Percentiles rank a stretch among this genome's conserved stretches.
These are phyloP conservation scores for human DNA, from an alignment of 2,113 vertebrate species.

Conservation along the genomic window DNA sequence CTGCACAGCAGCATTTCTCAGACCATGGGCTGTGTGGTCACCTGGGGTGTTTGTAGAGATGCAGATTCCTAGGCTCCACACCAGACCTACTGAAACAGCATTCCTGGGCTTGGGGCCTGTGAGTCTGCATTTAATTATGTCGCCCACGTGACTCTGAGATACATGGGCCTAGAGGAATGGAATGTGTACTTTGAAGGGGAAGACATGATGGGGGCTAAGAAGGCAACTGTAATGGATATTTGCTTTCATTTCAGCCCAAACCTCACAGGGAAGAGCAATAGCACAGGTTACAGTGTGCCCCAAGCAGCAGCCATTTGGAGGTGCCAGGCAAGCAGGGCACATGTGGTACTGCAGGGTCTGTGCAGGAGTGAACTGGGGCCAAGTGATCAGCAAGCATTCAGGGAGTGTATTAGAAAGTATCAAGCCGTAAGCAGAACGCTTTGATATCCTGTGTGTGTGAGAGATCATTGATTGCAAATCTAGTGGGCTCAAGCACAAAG, in stretches of 20 bases:
- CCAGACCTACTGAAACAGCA: not conserved
- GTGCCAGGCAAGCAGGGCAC: not conserved
- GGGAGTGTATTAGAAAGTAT: not conserved
- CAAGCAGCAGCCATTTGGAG: not conserved
- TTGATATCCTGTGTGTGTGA: not conserved
- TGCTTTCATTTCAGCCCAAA: not conserved
- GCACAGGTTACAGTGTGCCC: not conserved
- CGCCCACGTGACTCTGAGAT: not conserved
- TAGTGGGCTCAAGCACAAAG: not conserved
- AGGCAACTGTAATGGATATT: not conserved
- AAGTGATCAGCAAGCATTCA: not conserved
- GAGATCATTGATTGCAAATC: not conserved
- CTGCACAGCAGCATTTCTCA: not conserved
- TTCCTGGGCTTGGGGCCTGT: not conserved
- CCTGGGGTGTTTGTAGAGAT: not conserved
- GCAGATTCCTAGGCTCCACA: not conserved
- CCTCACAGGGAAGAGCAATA: not conserved
- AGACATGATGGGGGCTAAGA: not conserved
- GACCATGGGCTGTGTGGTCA: rapidly evolving
- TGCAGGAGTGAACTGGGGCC: not conserved
- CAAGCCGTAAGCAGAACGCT: not conserved
- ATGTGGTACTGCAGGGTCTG: not conserved
- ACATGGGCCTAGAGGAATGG: not conserved
- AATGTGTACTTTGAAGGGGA: not conserved
- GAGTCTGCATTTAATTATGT: not conserved